Conservation (phyloP, 2,888 invertebrate genomes). For the Parochlus steinenii region DNA sequence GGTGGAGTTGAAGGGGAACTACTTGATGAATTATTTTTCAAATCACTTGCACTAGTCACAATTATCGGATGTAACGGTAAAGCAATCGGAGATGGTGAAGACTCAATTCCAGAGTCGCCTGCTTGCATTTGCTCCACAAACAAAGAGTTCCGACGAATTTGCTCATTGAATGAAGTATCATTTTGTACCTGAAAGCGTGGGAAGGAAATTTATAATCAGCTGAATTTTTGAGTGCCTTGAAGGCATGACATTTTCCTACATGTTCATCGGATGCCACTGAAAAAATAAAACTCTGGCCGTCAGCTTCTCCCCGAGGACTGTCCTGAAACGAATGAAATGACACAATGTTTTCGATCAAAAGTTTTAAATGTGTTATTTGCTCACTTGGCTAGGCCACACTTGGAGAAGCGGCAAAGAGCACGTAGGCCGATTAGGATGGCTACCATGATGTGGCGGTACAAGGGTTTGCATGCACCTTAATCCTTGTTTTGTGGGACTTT, state of each 20-base stretch:
- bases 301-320: constrained; percentile 50
- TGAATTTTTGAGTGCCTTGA: background rate
- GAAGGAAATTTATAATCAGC: background rate
- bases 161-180: constrained; percentile 9
- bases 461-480: constrained; percentile 18
- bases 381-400: constrained; percentile 50
- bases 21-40: constrained; percentile 6
- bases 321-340: constrained; percentile 20
- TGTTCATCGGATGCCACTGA: constrained; percentile 32
- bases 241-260: constrained; percentile 1
- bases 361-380: too few relatives aligned
- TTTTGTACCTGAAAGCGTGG: background rate
- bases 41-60: constrained; percentile 5
- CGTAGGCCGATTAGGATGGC: constrained; percentile 28
- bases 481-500: constrained; percentile 33
- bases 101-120: constrained; percentile 55
- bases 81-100: constrained; percentile 37
- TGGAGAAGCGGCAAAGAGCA: constrained; percentile 40
- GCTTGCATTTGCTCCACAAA: constrained; percentile 35
- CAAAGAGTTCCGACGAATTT: constrained; percentile 23
- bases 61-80: constrained; percentile 19
- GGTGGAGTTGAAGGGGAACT: constrained; percentile 3
- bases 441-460: background rate
- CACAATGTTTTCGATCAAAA: too few relatives aligned
- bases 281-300: constrained; percentile 50